A percentile compares a stretch with the other conserved stretches of the same genome.
phyloP scores from a whole-genome alignment of 2,888 invertebrate species.

The Leptothorax acervorum region DNA sequence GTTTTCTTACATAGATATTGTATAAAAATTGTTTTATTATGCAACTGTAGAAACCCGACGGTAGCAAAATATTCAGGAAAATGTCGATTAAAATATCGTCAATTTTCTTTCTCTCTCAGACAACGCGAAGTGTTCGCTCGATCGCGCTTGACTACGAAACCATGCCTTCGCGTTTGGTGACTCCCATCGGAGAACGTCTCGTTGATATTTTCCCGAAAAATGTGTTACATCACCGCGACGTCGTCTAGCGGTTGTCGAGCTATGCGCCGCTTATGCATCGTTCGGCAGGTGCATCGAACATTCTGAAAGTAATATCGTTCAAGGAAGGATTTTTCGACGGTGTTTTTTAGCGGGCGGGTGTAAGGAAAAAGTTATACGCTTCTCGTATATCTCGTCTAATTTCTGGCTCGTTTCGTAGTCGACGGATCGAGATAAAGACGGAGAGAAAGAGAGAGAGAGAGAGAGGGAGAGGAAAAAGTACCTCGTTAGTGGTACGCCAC shows the following conservation, averaged over 20 bases:
- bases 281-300: constrained; percentile 8
- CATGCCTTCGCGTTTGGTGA: not conserved
- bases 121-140: not conserved
- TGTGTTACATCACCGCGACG: constrained; percentile 7
- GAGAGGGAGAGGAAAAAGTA: not conserved
- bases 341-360: constrained; percentile 5
- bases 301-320: constrained; percentile 9
- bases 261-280: not conserved
- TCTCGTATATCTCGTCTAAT: constrained; percentile 46
- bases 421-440: not conserved
- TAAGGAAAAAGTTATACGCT: constrained; percentile 37
- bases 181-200: not conserved
- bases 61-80: not conserved
- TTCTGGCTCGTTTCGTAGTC: constrained; percentile 38
- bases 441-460: not conserved
- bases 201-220: constrained; percentile 26
- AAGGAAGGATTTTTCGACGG: constrained; percentile 12
- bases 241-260: constrained; percentile 8
- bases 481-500: constrained; percentile 72
- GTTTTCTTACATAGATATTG: not conserved
- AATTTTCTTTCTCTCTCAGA: not conserved
- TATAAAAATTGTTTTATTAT: not conserved
- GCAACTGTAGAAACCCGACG: not conserved
- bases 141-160: not conserved
- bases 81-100: not conserved